Evolutionary conservation across 2,113 vertebrate species (phyloP), one percentile per base, ranked within the genome.

Genomic region (Clupea harengus): DNA sequence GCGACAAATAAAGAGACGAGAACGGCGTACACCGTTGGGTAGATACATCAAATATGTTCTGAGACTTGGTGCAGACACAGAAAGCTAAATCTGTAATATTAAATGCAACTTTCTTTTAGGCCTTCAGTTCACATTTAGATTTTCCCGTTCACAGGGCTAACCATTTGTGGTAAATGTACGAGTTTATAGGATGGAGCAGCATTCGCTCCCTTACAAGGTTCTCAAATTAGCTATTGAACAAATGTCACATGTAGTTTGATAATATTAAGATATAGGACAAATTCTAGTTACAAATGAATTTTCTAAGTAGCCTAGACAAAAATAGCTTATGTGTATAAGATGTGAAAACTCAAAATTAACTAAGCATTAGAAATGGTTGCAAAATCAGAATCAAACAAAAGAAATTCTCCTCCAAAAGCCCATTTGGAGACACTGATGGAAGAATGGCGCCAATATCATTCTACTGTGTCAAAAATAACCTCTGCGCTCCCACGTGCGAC

Each of bases 401-500:
- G 92, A 49, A 82, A 90, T 87, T 52, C 89, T 87, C 85, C 64
- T 39, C 39, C 39, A 39, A 39, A 39, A 39, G 39, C 39, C 39
- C 39, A 32, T 72, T 72, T 72, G 25, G 64, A 72, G 8, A 11
- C 25, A 67, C 22, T 32, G 64, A 83, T 91, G 90, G 89, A 91
- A 89, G 90, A 85, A 91, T 93, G 92, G 93, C 94, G 93, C 94
- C 83, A 52, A 60, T 49, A 91, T 92, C 91, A 92, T 92, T 28
- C 2, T 72, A 10, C 93, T 94, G 90, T 84, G 91, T 92, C 82
- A 90, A 89, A 93, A 94, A 94, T 93, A 93, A 92, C 92, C 93
- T 90, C 90, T 84, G 54, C 86, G 50, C 92, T 92, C 92, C 92
- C 90, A 94, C 93, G 93, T 93, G 86, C 90, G 89, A 83, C 94